Conservation (phyloP, 2,888 invertebrate species). For the Spodoptera exigua region DNA sequence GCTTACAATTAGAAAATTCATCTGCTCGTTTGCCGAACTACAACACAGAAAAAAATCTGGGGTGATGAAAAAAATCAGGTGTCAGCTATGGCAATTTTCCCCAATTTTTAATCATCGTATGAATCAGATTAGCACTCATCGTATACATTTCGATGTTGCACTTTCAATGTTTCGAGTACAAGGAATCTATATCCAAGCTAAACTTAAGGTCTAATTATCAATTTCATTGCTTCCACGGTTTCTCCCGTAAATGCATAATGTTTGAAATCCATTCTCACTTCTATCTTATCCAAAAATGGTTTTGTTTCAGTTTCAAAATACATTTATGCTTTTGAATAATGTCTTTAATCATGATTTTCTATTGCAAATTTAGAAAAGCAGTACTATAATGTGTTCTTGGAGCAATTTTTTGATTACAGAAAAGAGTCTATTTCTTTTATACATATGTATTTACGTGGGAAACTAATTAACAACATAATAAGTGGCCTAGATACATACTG, state of each 20-base stretch:
- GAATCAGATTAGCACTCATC: slow-evolving; percentile 36
- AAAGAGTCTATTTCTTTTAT: no score
- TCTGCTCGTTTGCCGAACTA: no score
- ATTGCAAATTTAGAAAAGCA: no score
- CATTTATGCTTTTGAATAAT: no score
- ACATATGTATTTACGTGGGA: slow-evolving; percentile 50
- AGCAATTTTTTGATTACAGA: neutral
- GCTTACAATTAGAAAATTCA: no score
- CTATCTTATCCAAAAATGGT: no score
- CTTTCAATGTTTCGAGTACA: slow-evolving; percentile 50
- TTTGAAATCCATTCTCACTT: no score
- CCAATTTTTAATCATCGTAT: slow-evolving; percentile 3
- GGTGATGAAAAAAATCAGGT: no score
- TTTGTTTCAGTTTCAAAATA: no score
- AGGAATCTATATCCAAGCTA: slow-evolving; percentile 52
- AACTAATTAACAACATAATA: slow-evolving; percentile 63
- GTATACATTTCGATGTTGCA: slow-evolving; percentile 45
- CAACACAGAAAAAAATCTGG: no score
- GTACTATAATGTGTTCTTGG: no score
- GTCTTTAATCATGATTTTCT: neutral
- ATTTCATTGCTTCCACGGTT: slow-evolving; percentile 62
- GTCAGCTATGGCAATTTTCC: no score
- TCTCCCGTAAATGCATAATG: slow-evolving; percentile 57
- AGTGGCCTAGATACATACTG: slow-evolving; percentile 82
- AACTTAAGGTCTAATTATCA: slow-evolving; percentile 39